Percentiles rank a stretch among this genome's conserved stretches.
phyloP scores from a whole-genome alignment of 2,888 invertebrate species.

The Xestobium rufovillosum region DNA sequence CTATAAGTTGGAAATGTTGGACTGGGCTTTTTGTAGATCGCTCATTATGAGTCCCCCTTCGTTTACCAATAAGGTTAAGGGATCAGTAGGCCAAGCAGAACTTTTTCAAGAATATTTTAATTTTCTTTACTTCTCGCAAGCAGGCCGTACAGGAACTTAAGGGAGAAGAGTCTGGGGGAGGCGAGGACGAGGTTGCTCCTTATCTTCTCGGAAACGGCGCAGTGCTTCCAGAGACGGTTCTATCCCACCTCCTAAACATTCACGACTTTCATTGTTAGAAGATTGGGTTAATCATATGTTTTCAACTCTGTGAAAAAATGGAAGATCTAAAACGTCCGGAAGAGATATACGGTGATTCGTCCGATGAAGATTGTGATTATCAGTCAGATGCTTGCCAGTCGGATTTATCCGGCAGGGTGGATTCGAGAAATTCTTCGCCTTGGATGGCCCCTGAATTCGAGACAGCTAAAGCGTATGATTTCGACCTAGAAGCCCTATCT shows the following conservation, averaged over 20 bases:
- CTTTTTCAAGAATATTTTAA: not conserved
- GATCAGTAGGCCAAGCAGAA: constrained; percentile 1
- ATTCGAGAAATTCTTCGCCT: no score
- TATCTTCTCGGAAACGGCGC: constrained; percentile 4
- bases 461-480: no score
- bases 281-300: constrained; percentile 1
- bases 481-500: no score
- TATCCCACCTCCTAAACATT: not conserved
- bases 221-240: constrained; percentile 1
- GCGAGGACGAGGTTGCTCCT: constrained; percentile 1
- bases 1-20: no score
- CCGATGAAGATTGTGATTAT: no score
- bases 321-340: no score
- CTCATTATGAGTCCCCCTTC: constrained; percentile 3
- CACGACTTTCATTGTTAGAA: not conserved
- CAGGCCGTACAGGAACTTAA: constrained; percentile 3
- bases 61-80: constrained; percentile 1
- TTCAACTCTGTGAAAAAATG: not conserved
- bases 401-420: no score
- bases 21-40: constrained; percentile 1
- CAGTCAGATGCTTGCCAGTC: no score
- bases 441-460: no score
- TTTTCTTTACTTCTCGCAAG: constrained; percentile 3
- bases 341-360: no score
- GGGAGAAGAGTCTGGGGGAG: constrained; percentile 1